Evolutionary conservation across 2,797 vertebrate genomes (phyloP).

Genomic region (Hafferia zeledoni): DNA sequence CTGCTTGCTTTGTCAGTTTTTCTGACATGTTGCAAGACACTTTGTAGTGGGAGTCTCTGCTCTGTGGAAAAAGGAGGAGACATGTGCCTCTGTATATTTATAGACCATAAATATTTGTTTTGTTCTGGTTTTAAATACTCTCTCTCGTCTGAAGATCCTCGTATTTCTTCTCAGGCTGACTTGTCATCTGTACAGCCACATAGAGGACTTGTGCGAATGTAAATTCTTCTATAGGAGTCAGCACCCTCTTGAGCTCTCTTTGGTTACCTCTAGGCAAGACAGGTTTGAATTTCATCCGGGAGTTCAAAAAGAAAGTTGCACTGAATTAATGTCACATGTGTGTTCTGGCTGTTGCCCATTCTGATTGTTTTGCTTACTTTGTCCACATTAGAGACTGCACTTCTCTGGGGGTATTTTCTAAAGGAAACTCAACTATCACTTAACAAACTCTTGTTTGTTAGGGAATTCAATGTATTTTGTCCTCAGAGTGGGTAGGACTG

Average conservation of each 20-base stretch:
- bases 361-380: background rate
- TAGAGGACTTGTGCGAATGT: background rate
- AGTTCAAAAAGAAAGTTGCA: background rate
- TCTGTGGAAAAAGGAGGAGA: background rate
- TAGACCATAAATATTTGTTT: conserved; percentile 44
- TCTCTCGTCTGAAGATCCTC: background rate
- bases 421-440: background rate
- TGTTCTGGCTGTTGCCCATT: background rate
- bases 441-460: background rate
- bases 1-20: conserved; percentile 28
- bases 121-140: conserved; percentile 11
- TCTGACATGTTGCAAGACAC: conserved; percentile 24
- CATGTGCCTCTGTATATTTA: conserved; percentile 22
- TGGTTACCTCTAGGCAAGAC: background rate
- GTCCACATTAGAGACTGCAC: background rate
- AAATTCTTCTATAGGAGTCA: background rate
- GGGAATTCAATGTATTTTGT: background rate
- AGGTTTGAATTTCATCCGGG: background rate
- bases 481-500: background rate
- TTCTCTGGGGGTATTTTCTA: background rate
- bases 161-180: background rate
- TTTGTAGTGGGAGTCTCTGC: conserved; percentile 32
- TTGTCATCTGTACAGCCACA: background rate
- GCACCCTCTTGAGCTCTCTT: background rate
- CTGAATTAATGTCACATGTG: background rate